A percentile compares a stretch with the other conserved stretches of the same genome.
These are phyloP conservation scores for Lagopus muta DNA, from an alignment of 2,113 vertebrate species.

Conservation along the genomic window DNA sequence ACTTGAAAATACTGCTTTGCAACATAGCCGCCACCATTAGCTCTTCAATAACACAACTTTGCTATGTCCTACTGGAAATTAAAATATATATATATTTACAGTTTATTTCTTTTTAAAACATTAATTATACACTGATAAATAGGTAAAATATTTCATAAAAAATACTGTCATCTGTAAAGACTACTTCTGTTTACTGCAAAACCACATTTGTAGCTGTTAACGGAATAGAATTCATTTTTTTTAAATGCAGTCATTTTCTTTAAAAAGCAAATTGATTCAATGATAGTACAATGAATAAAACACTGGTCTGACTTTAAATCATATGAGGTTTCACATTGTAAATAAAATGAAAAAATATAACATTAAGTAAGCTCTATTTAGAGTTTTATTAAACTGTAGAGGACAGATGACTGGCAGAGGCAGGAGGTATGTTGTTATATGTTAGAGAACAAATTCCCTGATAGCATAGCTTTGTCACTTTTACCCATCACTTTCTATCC, in stretches of 20 bases:
- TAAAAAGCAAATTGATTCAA: neutral
- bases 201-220: neutral
- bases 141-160: accelerated
- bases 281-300: neutral
- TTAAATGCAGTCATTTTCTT: neutral
- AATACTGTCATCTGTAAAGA: neutral
- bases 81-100: neutral
- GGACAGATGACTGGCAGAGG: neutral
- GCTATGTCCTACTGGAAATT: neutral
- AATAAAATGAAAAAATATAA: neutral
- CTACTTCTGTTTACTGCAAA: neutral
- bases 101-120: neutral
- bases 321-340: neutral
- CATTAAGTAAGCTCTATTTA: neutral
- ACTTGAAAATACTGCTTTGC: no score
- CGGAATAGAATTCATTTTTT: neutral
- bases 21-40: no score
- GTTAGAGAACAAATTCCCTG: slow-evolving; percentile 30
- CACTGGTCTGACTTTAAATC: neutral
- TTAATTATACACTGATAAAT: neutral
- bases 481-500: neutral
- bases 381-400: slow-evolving; percentile 15
- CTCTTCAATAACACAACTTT: neutral
- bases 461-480: neutral
- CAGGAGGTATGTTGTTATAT: neutral